Base-by-base conservation (phyloP, 35 echinoderm and acorn worm genomes). In the Patiria miniata region DNA sequence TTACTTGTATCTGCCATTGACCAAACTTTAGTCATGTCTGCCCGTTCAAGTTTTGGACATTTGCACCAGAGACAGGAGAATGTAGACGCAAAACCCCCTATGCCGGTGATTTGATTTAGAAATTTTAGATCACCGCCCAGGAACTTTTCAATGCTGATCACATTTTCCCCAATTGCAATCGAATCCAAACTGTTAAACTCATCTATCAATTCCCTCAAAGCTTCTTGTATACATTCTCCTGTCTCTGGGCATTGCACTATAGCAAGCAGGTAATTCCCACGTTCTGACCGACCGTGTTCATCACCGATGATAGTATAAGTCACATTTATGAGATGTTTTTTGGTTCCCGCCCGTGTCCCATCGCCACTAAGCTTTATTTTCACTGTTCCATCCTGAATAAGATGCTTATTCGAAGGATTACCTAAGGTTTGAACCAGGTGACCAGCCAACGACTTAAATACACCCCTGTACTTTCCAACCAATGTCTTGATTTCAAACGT, bases 251-350 rank as follows among this genome's bases (percentile, higher is more conserved):
- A n/a, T n/a, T n/a, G n/a, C n/a, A n/a, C n/a, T n/a, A n/a, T n/a
- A n/a, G n/a, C n/a, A n/a, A 93, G 47, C 80, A 93, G 61, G 38
- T 93, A 93, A 37, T 93, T 93, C 2, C 91, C 79, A 83, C 80
- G 57, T 32, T 93, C 91, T 26, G 91, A 93, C 21, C 52, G 40
- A 88, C 81, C 87, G 19, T 57, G 69, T 52, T 40, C 79, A 29
- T 93, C 91, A 18, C 68, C 91, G 30, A 83, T 82, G n/a, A 93
- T 88, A n/a, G 89, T 91, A 33, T 91, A 91, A 69, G 65, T 85
- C 19, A 85, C 37, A 53, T 82, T 61, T 29, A 89, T 60, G 26
- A 86, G 32, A 44, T 86, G 89, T 92, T 92, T 91, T 79, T 88
- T 93, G 0, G 47, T 88, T 39, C 80, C 86, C 32, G 86, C 79